These are phyloP conservation scores for Leptothorax acervorum DNA, from an alignment of 2,888 invertebrate species.

Conservation along the genomic window DNA sequence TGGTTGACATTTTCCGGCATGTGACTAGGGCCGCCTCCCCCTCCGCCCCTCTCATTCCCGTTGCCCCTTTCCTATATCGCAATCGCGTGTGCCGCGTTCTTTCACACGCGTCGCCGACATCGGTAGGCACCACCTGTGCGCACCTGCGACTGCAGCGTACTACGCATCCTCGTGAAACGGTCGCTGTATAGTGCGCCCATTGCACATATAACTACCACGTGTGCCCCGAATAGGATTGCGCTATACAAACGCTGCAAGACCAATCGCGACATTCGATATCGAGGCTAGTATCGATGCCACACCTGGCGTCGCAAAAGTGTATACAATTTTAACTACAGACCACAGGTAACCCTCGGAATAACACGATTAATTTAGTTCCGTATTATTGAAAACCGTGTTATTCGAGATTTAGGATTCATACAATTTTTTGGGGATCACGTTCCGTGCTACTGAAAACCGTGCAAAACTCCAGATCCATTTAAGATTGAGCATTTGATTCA, in stretches of 20 bases:
- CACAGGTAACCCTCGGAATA: no score
- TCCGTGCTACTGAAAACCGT: no score
- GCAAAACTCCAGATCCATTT: no score
- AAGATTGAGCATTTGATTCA: no score
- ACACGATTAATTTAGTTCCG: no score
- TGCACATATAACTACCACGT: slow-evolving; percentile 11
- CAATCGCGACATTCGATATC: neutral
- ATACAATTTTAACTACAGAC: neutral
- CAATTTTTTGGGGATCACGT: no score
- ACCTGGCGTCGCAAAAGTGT: neutral
- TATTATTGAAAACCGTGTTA: no score
- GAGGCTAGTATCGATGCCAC: neutral
- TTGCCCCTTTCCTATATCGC: neutral
- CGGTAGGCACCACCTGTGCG: slow-evolving; percentile 61
- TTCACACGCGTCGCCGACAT: slow-evolving; percentile 50
- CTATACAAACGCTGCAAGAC: neutral
- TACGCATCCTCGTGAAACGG: slow-evolving; percentile 45
- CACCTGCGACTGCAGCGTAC: slow-evolving; percentile 41
- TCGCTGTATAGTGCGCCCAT: slow-evolving; percentile 1
- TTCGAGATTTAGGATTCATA: no score
- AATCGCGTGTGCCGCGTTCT: slow-evolving; percentile 3
- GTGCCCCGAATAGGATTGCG: slow-evolving; percentile 14
- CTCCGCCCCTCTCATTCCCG: slow-evolving; percentile 16
- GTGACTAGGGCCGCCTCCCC: slow-evolving; percentile 65
- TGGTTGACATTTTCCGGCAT: slow-evolving; percentile 79